Base-by-base conservation (phyloP, 2,797 vertebrate species). In the Tiaroga cobitis region DNA sequence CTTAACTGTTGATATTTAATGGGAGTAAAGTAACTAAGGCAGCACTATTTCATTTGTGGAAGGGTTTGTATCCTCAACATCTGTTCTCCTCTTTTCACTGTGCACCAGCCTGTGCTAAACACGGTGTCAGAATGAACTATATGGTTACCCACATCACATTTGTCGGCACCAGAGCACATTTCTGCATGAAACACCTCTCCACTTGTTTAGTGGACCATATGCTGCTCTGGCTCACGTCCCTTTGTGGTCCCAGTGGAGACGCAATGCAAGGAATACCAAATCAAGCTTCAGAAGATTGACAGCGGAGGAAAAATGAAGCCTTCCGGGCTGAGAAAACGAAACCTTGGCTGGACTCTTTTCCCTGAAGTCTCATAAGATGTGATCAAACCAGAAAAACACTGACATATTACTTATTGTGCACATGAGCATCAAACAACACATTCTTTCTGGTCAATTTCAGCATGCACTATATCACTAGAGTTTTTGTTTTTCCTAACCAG, bases 71-170 rank as follows among this genome's bases (percentile, higher is more conserved):
- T 73, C 72, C 29, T 43, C 26, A 83, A 79, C 89, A 90, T 88
- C 85, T 88, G 89, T 87, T 90, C 85, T 77, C 37, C 26, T 83
- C 67, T 82, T 56, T 76, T 87, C 51, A 7, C 39, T 81, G 83
- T 63, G 59, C 70, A 82, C 13, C 74, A 78, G 56, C 24, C 70
- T n/a, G 8, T 84, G 67, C 54, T 86, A 80, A 88, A 39, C 41
- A 61, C 82, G 19, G 56, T 77, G 82, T 81, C 82, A 84, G 82
- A 59, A 87, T 73, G 51, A 56, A 61, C 81, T 75, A 83, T 77
- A 86, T 86, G 76, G 68, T 85, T 84, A 86, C 63, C 63, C 81
- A 76, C 56, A 29, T 88, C 87, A 88, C 65, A 81, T 86, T 72
- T 69, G 46, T 74, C 41, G 54, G 76, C 51, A 69, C 61, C 43